phyloP scores from a whole-genome alignment of 2,888 invertebrate species.

The Callyntrura guangdongensis region DNA sequence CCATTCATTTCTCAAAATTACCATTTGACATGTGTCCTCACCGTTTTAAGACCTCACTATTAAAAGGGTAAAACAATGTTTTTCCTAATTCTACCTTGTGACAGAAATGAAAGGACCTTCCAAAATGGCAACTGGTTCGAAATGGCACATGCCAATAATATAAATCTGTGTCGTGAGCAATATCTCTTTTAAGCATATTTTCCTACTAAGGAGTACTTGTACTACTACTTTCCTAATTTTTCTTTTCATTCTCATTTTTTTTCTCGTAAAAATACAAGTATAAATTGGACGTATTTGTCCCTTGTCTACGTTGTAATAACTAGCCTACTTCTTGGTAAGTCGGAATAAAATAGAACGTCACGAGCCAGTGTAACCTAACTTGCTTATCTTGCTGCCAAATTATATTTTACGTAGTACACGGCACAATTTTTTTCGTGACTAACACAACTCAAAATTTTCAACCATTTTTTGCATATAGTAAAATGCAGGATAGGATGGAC shows the following conservation, averaged over 20 bases:
- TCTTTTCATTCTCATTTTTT: no score
- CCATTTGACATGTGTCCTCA: slow-evolving; percentile 48
- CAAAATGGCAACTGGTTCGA: no score
- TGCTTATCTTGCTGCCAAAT: slow-evolving; percentile 36
- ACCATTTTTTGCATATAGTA: background rate
- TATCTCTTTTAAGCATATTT: background rate
- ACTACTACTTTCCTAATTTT: no score
- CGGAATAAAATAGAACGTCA: background rate
- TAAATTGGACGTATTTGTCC: no score
- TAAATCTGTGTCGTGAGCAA: background rate
- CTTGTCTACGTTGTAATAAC: no score
- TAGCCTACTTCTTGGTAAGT: background rate
- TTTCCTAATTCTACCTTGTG: background rate
- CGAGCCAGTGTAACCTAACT: background rate
- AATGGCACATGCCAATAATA: no score
- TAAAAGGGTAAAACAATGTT: background rate
- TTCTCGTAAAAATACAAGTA: no score
- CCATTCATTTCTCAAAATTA: slow-evolving; percentile 57
- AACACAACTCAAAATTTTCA: background rate
- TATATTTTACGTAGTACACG: background rate
- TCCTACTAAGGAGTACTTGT: no score
- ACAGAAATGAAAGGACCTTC: slow-evolving; percentile 6
- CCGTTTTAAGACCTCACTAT: background rate
- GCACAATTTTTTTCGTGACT: slow-evolving; percentile 40
- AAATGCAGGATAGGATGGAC: slow-evolving; percentile 18